Evolutionary conservation across 2,888 invertebrate genomes (phyloP).

Genomic region (Morpho deidamia): DNA sequence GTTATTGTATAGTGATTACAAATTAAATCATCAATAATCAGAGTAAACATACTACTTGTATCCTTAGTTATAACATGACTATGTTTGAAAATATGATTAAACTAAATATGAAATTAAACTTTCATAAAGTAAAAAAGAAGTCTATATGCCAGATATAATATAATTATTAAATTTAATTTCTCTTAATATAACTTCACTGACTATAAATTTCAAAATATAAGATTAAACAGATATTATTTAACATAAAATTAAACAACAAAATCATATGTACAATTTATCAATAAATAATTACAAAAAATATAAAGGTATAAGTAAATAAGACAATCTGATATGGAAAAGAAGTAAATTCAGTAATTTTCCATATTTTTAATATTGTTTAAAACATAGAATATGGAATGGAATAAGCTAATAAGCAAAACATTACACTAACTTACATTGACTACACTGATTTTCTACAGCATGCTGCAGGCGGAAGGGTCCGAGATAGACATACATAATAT

Average conservation of each 20-base stretch:
- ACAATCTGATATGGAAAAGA: conserved; percentile 38
- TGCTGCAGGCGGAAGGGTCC: conserved; percentile 7
- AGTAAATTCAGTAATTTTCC: conserved; percentile 29
- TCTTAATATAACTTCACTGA: conserved; percentile 24
- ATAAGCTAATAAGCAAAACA: conserved; percentile 28
- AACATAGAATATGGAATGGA: conserved; percentile 53
- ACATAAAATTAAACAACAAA: conserved; percentile 77
- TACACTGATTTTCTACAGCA: conserved; percentile 26
- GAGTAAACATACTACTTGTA: conserved; percentile 52
- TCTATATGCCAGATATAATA: conserved; percentile 22
- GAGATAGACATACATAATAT: conserved; percentile 1
- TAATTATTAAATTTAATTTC: conserved; percentile 29
- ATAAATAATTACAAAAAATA: conserved; percentile 71
- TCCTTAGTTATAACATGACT: conserved; percentile 66
- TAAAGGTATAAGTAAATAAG: conserved; percentile 34
- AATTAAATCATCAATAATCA: conserved; percentile 53
- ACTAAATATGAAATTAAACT: too few species aligned
- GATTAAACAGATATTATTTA: conserved; percentile 49
- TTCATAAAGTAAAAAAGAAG: conserved; percentile 25
- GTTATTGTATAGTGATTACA: conserved; percentile 42
- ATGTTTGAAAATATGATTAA: conserved; percentile 53
- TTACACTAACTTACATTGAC: conserved; percentile 21
- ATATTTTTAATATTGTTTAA: conserved; percentile 30
- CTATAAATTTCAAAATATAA: conserved; percentile 37
- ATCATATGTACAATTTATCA: conserved; percentile 73